Conservation (phyloP, 2,888 invertebrate species). For the Thumatha senex region DNA sequence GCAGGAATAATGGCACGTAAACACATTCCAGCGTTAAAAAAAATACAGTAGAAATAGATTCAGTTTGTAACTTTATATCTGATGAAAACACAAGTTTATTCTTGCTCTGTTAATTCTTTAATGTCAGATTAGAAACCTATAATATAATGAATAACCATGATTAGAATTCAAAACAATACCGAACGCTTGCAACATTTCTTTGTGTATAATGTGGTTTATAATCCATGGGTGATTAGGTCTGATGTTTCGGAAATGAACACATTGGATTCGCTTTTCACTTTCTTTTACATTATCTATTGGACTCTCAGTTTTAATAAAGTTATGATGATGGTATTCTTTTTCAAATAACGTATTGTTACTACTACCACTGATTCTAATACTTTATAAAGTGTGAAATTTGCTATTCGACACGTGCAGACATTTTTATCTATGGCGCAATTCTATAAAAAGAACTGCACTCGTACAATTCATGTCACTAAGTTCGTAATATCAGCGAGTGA, state of each 20-base stretch:
- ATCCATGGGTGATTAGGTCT: conserved; percentile 7
- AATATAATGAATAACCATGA: background rate
- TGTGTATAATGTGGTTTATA: no score
- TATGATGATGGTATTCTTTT: background rate
- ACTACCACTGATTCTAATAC: background rate
- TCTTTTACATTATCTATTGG: conserved; percentile 14
- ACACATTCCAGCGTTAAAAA: no score
- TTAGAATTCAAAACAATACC: background rate
- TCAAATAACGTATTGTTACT: background rate
- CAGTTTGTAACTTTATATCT: no score
- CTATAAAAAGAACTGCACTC: no score
- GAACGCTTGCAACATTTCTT: no score
- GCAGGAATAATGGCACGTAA: no score
- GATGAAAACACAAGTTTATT: no score
- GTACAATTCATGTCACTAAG: conserved; percentile 11
- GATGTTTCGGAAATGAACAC: conserved; percentile 6
- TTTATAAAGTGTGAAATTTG: no score
- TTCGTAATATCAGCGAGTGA: conserved; percentile 45
- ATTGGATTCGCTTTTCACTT: conserved; percentile 27
- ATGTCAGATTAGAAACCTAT: no score
- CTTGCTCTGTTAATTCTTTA: no score
- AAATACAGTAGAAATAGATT: no score
- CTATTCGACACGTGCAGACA: no score
- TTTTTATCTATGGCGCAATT: background rate
- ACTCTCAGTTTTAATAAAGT: background rate